Percentiles rank a stretch among this genome's conserved stretches.
Conservation (phyloP, 2,888 invertebrate species). For the Dioctria linearis region DNA sequence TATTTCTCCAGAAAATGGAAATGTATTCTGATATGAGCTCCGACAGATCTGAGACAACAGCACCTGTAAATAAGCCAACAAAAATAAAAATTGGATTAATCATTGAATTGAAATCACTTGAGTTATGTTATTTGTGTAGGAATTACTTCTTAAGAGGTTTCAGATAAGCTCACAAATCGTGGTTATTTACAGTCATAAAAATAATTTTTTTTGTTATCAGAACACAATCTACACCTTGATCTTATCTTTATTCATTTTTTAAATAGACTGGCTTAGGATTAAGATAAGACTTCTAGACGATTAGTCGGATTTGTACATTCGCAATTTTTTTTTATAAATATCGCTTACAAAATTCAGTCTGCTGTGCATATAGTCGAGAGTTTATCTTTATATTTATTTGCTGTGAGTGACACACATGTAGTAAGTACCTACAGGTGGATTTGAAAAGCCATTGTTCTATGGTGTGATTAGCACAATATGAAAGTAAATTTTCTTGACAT, state of each 20-base stretch:
- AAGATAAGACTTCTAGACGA: conserved; percentile 2
- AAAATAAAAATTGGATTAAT: conserved; percentile 20
- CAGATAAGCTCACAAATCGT: background rate
- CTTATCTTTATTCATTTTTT: background rate
- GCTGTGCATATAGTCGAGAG: background rate
- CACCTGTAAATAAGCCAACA: conserved; percentile 74
- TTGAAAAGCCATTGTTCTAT: too few relatives aligned
- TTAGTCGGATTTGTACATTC: background rate
- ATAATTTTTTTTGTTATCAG: conserved; percentile 28
- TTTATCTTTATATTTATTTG: too few relatives aligned
- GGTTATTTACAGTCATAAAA: background rate
- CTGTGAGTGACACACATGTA: too few relatives aligned
- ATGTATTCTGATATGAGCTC: conserved; percentile 79
- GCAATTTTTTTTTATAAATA: too few relatives aligned
- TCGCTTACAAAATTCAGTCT: too few relatives aligned
- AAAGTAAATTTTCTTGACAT: too few relatives aligned
- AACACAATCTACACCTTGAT: background rate
- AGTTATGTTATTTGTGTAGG: conserved; percentile 13
- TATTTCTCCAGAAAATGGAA: conserved; percentile 80
- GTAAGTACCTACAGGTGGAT: too few relatives aligned
- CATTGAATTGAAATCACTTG: background rate
- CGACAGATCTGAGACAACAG: conserved; percentile 88
- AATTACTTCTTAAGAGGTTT: conserved; percentile 27
- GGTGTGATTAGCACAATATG: too few relatives aligned
- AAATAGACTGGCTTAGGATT: conserved; percentile 39